These are phyloP conservation scores for Tokudaia tokunoshimensis DNA, from an alignment of 2,797 vertebrate genomes.

Conservation along the genomic window DNA sequence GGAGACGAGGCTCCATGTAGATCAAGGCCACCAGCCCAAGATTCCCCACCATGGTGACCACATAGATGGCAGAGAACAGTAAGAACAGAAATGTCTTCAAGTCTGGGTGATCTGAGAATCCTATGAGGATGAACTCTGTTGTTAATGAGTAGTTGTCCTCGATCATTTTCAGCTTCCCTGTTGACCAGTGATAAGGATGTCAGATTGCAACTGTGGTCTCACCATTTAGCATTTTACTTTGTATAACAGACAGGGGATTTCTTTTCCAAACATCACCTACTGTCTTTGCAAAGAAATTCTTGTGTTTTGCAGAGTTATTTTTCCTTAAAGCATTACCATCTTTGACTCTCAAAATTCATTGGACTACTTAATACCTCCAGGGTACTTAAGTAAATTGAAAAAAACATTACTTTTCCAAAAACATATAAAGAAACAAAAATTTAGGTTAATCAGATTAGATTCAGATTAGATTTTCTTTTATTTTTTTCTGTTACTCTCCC, in stretches of 20 bases:
- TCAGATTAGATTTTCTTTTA: no score
- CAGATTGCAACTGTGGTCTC: background rate
- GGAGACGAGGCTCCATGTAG: background rate
- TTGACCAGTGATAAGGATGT: background rate
- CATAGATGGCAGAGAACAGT: no score
- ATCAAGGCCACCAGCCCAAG: conserved; percentile 59
- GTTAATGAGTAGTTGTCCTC: conserved; percentile 18
- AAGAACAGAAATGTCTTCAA: no score
- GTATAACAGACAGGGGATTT: background rate
- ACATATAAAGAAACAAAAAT: background rate
- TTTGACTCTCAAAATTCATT: background rate
- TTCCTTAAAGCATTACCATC: background rate
- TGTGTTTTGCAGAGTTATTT: background rate
- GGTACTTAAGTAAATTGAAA: background rate
- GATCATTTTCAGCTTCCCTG: conserved; percentile 46
- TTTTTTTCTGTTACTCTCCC: background rate
- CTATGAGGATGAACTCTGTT: background rate
- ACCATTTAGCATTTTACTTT: background rate
- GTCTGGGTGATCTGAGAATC: no score
- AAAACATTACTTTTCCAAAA: background rate
- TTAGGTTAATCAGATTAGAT: accelerated
- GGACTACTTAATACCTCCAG: background rate
- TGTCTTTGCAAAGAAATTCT: background rate
- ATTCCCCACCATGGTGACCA: no score
- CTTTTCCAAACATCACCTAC: background rate